Conservation (phyloP, 2,797 vertebrate species). For the Aratinga solstitialis region DNA sequence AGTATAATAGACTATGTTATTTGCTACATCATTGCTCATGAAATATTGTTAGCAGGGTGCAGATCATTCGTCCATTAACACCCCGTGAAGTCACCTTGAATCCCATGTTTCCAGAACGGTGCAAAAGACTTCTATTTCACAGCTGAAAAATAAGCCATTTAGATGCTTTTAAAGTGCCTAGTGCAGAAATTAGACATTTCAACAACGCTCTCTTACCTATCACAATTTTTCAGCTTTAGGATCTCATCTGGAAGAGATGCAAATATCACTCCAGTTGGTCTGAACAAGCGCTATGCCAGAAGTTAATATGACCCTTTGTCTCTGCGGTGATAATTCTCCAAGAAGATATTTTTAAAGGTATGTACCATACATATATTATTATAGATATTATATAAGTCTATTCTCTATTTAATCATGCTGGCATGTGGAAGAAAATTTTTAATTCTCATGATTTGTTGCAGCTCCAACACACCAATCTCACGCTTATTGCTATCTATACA, state of each 20-base stretch:
- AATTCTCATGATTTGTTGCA: background rate
- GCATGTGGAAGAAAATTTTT: background rate
- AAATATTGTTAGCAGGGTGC: conserved; percentile 59
- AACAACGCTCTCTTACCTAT: background rate
- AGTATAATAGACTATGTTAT: conserved; percentile 49
- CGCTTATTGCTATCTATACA: background rate
- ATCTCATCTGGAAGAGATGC: background rate
- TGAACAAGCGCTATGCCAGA: background rate
- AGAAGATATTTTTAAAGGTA: background rate
- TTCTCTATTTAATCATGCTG: background rate
- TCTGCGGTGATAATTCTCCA: background rate
- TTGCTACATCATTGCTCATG: conserved; percentile 55
- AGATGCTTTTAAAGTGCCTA: conserved; percentile 4
- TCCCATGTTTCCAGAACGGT: conserved; percentile 56
- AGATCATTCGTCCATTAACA: conserved; percentile 48
- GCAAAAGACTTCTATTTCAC: conserved; percentile 48
- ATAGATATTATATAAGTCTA: background rate
- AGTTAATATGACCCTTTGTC: background rate
- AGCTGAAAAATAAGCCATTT: conserved; percentile 51
- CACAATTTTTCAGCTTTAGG: conserved; percentile 27
- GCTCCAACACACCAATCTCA: background rate
- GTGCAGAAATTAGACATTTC: background rate
- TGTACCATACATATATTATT: background rate
- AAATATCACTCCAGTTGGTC: background rate
- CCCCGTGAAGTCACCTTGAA: conserved; percentile 58